Evolutionary conservation across 2,888 invertebrate genomes (phyloP), one percentile per base, ranked within the genome.

Genomic region (Spisula subtruncata): DNA sequence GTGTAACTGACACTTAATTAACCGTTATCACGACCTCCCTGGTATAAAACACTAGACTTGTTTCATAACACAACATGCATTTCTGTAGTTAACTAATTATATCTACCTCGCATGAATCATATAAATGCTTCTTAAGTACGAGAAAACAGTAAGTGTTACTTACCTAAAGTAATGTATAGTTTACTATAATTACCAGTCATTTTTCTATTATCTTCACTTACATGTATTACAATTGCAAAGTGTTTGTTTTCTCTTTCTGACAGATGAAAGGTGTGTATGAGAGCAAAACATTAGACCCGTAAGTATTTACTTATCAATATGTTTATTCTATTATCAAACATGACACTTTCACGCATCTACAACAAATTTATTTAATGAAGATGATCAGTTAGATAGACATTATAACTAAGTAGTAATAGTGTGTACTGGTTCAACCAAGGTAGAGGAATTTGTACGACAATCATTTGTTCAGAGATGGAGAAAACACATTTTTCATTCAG

Each of bases 251-350:
- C 14, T 60, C 46, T 5, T 83, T 66, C 6, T 83, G 81, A 51
- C 81, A 90, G 90, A 83, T 88, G 51, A 85, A 83, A 51, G 83
- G 51, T 10, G 29, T 71, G 32, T 75, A 25, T 41, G 81, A 86
- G 56, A 86, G 85, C 54, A 87, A 86, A 41, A 46, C 91, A 18
- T 60, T 91, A 29, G 90, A 91, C 29, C 83, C 66, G 90, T 92
- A 81, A 93, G 90, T 87, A 83, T 85, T 85, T 46, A 25, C 46
- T 35, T 6, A n/a, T 79, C 5, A 54, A 71, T 46, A 51, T 41
- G 35, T 16, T 81, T 54, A 60, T 81, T 54, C 18, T 10, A 81
- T 80, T 35, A 80, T 75, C 25, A 86, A 54, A 75, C 29, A 75
- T 32, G 75, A 75, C 60, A 75, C 75, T 10, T 75, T 75, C 75